phyloP scores from a whole-genome alignment of 2,888 invertebrate species.

The Cheilosia vernalis region DNA sequence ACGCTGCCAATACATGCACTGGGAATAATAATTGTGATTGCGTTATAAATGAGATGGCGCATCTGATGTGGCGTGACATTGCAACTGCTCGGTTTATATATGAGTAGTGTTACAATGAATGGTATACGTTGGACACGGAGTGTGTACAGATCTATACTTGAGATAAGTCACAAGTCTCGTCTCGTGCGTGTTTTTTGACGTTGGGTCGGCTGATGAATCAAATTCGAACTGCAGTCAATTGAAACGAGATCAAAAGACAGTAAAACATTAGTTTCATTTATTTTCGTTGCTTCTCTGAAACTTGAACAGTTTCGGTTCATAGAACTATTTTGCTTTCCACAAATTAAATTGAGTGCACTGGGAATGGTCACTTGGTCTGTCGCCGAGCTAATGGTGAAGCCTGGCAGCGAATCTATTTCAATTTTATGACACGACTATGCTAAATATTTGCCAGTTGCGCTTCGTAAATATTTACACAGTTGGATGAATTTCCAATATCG shows the following conservation, averaged over 20 bases:
- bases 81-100: not conserved
- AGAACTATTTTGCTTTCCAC: not conserved
- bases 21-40: not conserved
- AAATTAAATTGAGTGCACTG: not conserved
- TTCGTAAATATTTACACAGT: not conserved
- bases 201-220: not conserved
- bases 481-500: not conserved
- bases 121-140: no score
- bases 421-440: not conserved
- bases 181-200: not conserved
- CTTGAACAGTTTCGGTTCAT: not conserved
- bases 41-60: not conserved
- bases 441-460: not conserved
- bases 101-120: not conserved
- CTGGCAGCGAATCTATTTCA: not conserved
- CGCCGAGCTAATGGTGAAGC: not conserved
- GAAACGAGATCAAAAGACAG: not conserved
- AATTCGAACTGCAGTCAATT: not conserved
- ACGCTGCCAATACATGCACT: not conserved
- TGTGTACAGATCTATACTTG: not conserved
- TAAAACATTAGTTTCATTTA: not conserved
- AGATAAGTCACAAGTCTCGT: not conserved
- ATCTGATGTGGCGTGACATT: conserved; percentile 4
- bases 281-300: not conserved
- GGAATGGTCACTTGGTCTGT: no score